Percentiles rank a stretch among this genome's conserved stretches.
These are phyloP conservation scores for Nemotelus pantherinus DNA, from an alignment of 2,888 invertebrate species.

Conservation along the genomic window DNA sequence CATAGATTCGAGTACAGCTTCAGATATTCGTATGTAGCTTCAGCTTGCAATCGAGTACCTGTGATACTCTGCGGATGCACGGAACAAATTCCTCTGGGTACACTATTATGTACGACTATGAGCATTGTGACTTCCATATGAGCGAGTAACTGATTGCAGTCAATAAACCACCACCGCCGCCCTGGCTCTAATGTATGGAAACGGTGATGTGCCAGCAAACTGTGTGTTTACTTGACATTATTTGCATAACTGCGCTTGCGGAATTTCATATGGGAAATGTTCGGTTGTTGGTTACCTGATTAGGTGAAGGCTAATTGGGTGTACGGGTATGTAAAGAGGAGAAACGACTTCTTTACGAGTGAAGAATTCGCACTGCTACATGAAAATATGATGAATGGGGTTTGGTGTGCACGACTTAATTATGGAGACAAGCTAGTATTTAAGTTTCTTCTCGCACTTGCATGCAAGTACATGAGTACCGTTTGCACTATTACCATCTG, in stretches of 20 bases:
- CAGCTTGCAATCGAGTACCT: neutral
- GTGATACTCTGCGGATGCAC: neutral
- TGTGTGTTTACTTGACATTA: slow-evolving; percentile 38
- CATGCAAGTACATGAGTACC: too few relatives aligned
- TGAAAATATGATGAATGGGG: neutral
- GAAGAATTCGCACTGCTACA: neutral
- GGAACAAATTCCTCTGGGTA: too few relatives aligned
- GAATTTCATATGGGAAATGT: slow-evolving; percentile 32
- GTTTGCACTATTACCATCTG: too few relatives aligned
- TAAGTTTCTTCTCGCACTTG: too few relatives aligned
- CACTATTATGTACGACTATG: neutral
- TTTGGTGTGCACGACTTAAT: too few relatives aligned
- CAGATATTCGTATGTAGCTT: too few relatives aligned
- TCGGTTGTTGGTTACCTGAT: slow-evolving; percentile 11
- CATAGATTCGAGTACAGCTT: slow-evolving; percentile 22
- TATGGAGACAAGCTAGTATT: too few relatives aligned
- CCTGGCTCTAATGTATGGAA: neutral
- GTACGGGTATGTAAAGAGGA: neutral
- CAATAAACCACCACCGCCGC: too few relatives aligned
- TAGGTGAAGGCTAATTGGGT: slow-evolving; percentile 36
- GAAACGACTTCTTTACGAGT: neutral
- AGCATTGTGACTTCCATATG: too few relatives aligned
- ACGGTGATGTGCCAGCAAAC: neutral
- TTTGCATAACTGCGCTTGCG: slow-evolving; percentile 35
- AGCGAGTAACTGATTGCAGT: too few relatives aligned